Conservation (phyloP, 2,113 vertebrate genomes). For the Corythornis vintsioides region DNA sequence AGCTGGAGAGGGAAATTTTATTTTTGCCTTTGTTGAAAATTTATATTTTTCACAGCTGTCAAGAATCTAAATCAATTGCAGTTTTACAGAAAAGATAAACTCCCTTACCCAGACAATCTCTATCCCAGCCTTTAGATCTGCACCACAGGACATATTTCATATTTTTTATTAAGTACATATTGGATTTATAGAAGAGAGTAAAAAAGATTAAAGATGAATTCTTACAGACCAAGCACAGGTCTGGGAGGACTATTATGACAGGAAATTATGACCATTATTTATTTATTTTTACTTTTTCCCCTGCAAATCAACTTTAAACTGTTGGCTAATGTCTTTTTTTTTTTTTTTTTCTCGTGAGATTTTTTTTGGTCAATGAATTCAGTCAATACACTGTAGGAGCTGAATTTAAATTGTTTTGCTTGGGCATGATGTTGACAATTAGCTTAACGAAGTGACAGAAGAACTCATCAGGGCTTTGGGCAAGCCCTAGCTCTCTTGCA, state of each 20-base stretch:
- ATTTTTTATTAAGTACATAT: conserved; percentile 71
- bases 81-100: conserved; percentile 62
- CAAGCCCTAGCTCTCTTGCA: not conserved
- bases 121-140: conserved; percentile 68
- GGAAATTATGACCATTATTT: conserved; percentile 64
- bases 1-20: conserved; percentile 48
- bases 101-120: conserved; percentile 62
- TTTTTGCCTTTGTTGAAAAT: conserved; percentile 55
- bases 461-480: conserved; percentile 29
- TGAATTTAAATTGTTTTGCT: conserved; percentile 32
- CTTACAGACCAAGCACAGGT: conserved; percentile 51
- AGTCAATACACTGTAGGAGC: conserved; percentile 30
- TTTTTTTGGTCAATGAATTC: not conserved
- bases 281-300: not conserved
- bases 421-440: conserved; percentile 23
- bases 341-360: not conserved
- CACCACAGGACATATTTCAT: conserved; percentile 69
- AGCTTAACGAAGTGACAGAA: conserved; percentile 46
- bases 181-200: conserved; percentile 68
- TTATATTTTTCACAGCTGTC: conserved; percentile 64
- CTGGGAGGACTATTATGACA: conserved; percentile 59
- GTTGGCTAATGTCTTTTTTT: not conserved
- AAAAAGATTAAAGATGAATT: conserved; percentile 67
- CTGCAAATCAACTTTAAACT: conserved; percentile 20
- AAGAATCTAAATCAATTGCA: conserved; percentile 69